Evolutionary conservation across 2,113 vertebrate genomes (phyloP), one percentile per base, ranked within the genome.

Genomic region (Himantopus leucocephalus): DNA sequence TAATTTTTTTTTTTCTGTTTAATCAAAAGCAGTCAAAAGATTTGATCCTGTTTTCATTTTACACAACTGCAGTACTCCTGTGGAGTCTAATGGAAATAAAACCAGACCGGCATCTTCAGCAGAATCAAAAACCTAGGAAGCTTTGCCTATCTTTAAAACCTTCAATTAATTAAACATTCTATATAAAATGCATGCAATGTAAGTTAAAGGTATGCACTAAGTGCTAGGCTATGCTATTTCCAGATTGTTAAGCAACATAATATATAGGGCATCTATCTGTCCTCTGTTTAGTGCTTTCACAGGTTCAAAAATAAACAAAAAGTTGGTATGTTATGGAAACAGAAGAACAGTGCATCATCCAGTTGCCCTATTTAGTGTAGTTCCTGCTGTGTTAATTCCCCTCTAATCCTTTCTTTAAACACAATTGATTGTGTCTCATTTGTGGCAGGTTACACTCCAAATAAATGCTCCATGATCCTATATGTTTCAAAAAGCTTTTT

Each of bases 381-480:
- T 60, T 41, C 41, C 62, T 66, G 66, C 77, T 97, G 66, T 62
- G 84, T 82, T 94, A 92, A 94, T 96, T 84, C 89, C 32, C 35
- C 48, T 91, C n/a, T 95, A 90, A 96, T 82, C 53, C 43, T 29
- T 92, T 87, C 59, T 78, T 95, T 73, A 91, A 87, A 88, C 66
- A 73, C 62, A 43, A 29, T 52, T 94, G 73, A 52, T 85, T 87
- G 43, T 75, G 68, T 87, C 62, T 95, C 55, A 60, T 88, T 94
- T 95, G 43, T 3, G 6, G 45, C 70, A 85, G 80, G 71, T 92
- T 87, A 70, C 14, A 19, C 82, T 85, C 37, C 53, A 77, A 12
- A 84, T 94, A 92, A 94, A 79, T 58, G 58, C 12, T 79, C 17
- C 27, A 20, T n/a, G 32, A 85, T 89, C 39, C 29, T 64, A 10